Evolutionary conservation across 2,113 vertebrate genomes (phyloP).

Genomic region (Puntigrus tetrazona): DNA sequence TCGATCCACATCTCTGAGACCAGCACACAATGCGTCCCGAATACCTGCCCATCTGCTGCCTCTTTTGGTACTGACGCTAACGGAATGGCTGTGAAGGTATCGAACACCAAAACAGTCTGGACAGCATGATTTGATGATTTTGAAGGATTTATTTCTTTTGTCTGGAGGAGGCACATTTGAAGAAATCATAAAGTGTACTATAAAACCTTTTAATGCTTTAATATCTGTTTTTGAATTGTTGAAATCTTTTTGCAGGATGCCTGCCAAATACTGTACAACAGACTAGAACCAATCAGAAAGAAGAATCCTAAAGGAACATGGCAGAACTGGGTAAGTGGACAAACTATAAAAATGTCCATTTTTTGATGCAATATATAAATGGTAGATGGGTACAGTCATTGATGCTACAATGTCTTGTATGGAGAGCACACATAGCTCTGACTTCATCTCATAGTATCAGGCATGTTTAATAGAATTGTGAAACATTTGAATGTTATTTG

Average conservation of each 20-base stretch:
- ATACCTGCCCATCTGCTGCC: slow-evolving; percentile 77
- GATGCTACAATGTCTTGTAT: not conserved
- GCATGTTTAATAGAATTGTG: no score
- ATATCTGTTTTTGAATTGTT: not conserved
- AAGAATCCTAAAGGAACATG: slow-evolving; percentile 81
- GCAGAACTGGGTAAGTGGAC: slow-evolving; percentile 83
- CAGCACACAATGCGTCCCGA: slow-evolving; percentile 82
- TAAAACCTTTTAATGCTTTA: not conserved
- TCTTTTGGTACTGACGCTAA: slow-evolving; percentile 87
- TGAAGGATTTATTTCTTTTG: not conserved
- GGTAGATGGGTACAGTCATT: not conserved
- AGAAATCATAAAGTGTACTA: not conserved
- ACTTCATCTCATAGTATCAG: no score
- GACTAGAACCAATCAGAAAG: slow-evolving; percentile 82
- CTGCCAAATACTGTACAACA: slow-evolving; percentile 83
- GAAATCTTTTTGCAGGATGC: slow-evolving; percentile 74
- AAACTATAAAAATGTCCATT: no score
- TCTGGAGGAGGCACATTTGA: not conserved
- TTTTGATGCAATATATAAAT: not conserved
- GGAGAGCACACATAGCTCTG: not conserved
- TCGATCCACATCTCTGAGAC: slow-evolving; percentile 84
- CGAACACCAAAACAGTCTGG: not conserved
- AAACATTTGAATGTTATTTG: no score
- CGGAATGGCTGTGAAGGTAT: slow-evolving; percentile 89
- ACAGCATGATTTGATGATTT: not conserved